Evolutionary conservation across 2,797 vertebrate genomes (phyloP), one percentile per base, ranked within the genome.

Genomic region (Merluccius polli): DNA sequence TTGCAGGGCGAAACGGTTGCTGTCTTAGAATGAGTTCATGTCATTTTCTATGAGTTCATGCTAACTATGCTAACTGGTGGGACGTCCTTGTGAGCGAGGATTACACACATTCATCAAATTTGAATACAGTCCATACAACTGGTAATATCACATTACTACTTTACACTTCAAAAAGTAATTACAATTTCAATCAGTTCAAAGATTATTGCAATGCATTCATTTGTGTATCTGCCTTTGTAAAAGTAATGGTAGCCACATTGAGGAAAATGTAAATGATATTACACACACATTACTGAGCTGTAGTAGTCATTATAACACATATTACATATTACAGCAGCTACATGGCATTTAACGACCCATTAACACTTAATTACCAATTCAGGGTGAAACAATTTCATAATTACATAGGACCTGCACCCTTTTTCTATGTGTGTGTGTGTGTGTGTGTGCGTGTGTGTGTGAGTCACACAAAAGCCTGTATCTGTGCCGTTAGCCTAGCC

Each of bases 401-500:
- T 59, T 59, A 59, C 48, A n/a, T 7, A 59, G 18, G 21, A 8
- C 48, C 41, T 48, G 41, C 36, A 36, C 36, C 7, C 36, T 65
- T 24, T 65, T 24, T 65, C 9, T 65, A 16, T 65, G 24, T 65
- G n/a, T 65, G 59, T 65, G 59, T 65, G 59, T 65, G 59, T 27
- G 59, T 27, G 24, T 27, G 59, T 27, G 59, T 27, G 24, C 2
- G 52, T 10, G 52, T 18, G 13, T 8, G 59, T 10, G 59, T 13
- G 31, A 29, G 33, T 67, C 5, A 65, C 27, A 63, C 27, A 9
- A 32, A 38, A 24, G n/a, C 63, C 33, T 68, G 63, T 69, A 65
- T 69, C 33, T 41, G 31, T 29, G 27, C 63, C 16, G 15, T 65
- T 75, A 44, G 63, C 59, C 24, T 68, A 74, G 73, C 29, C 35